A percentile compares a stretch with the other conserved stretches of the same genome.
Conservation (phyloP, 2,797 vertebrate genomes). For the Propithecus perrieri region DNA sequence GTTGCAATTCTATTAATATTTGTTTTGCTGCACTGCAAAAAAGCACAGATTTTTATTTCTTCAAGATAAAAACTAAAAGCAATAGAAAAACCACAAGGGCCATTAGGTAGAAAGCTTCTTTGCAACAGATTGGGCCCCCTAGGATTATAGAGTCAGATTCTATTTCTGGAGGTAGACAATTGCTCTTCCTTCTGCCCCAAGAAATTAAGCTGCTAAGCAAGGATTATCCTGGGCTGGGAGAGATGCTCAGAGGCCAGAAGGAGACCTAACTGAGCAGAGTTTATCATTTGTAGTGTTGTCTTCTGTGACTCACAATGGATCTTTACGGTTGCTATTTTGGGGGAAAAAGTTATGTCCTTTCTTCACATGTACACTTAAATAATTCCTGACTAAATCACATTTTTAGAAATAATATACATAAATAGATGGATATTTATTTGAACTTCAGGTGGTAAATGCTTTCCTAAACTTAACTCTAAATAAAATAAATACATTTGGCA, state of each 20-base stretch:
- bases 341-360: not conserved
- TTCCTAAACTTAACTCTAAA: not conserved
- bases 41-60: not conserved
- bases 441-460: not conserved
- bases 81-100: not conserved
- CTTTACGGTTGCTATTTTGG: not conserved
- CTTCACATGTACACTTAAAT: not conserved
- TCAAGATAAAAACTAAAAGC: not conserved
- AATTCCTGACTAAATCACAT: not conserved
- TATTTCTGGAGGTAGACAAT: not conserved
- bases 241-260: not conserved
- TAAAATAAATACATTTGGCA: constrained; percentile 2
- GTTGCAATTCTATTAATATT: not conserved
- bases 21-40: not conserved
- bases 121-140: not conserved
- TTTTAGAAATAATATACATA: not conserved
- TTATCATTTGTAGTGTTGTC: not conserved
- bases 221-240: not conserved
- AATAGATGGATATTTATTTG: not conserved
- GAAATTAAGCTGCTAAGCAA: not conserved
- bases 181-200: not conserved
- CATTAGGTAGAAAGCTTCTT: not conserved
- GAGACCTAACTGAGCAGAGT: not conserved
- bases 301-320: not conserved
- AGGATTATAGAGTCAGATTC: not conserved